Percentiles rank a stretch among this genome's conserved stretches.
Conservation (phyloP, 2,888 invertebrate genomes). For the Apamea anceps region DNA sequence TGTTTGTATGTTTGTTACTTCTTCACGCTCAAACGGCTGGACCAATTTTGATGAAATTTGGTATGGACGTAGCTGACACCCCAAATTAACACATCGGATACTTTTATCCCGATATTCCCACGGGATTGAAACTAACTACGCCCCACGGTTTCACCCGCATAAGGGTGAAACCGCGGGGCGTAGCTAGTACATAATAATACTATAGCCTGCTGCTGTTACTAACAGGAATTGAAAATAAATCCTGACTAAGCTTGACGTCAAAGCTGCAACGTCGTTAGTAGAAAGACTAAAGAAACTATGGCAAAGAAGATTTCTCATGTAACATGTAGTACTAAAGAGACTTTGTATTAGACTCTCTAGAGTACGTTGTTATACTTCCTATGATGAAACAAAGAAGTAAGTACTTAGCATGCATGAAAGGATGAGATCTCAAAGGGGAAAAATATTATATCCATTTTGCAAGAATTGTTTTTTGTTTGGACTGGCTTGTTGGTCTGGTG, state of each 20-base stretch:
- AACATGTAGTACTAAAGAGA: not conserved
- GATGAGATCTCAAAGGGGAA: not conserved
- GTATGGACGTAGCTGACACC: too few species aligned
- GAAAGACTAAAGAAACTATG: constrained; percentile 10
- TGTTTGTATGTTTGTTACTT: too few species aligned
- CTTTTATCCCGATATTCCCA: too few species aligned
- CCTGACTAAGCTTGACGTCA: constrained; percentile 19
- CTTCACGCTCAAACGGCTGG: too few species aligned
- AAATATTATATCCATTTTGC: not conserved
- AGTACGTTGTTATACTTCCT: constrained; percentile 9
- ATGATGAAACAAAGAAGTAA: not conserved
- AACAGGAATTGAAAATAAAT: constrained; percentile 37
- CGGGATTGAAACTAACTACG: too few species aligned
- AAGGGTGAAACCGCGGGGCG: too few species aligned
- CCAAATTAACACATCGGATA: too few species aligned
- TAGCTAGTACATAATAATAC: too few species aligned
- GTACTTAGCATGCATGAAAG: not conserved
- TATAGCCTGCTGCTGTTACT: not conserved
- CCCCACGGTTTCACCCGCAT: too few species aligned
- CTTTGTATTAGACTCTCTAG: constrained; percentile 23
- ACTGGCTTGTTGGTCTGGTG: too few species aligned
- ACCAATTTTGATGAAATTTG: too few species aligned
- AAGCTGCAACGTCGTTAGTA: constrained; percentile 37
- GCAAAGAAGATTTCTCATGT: constrained; percentile 36
- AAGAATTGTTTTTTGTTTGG: not conserved